These are phyloP conservation scores for Morpho achilles DNA, from an alignment of 2,888 invertebrate genomes.

Conservation along the genomic window DNA sequence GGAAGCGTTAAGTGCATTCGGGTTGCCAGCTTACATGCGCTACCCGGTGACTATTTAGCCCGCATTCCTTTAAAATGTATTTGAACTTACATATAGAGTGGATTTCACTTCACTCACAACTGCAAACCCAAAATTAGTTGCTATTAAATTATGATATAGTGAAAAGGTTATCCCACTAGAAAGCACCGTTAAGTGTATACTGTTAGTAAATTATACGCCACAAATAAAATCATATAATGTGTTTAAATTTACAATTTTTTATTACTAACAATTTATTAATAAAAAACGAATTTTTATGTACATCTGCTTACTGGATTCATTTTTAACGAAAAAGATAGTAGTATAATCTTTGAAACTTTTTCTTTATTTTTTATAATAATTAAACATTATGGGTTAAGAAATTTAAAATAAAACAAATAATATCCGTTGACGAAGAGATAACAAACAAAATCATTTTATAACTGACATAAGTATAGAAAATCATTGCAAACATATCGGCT, in stretches of 20 bases:
- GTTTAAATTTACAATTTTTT: too few relatives aligned
- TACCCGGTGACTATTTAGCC: conserved; percentile 71
- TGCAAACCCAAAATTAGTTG: conserved; percentile 76
- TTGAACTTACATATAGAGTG: conserved; percentile 70
- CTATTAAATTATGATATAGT: conserved; percentile 55
- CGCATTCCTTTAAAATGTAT: conserved; percentile 66
- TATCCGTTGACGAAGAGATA: too few relatives aligned
- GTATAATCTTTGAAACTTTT: too few relatives aligned
- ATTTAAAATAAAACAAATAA: too few relatives aligned
- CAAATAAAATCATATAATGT: conserved; percentile 7
- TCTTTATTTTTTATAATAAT: too few relatives aligned
- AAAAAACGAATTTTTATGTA: too few relatives aligned
- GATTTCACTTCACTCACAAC: conserved; percentile 74
- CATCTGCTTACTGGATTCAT: neutral
- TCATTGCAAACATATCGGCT: too few relatives aligned
- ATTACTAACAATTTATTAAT: too few relatives aligned
- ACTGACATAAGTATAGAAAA: too few relatives aligned
- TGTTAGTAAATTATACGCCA: conserved; percentile 30
- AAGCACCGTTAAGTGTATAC: conserved; percentile 37
- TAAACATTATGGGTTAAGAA: too few relatives aligned
- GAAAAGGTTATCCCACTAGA: conserved; percentile 50
- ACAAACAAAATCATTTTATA: too few relatives aligned
- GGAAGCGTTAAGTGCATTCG: conserved; percentile 65
- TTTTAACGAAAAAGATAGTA: neutral
- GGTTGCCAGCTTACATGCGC: conserved; percentile 71